Percentiles rank a stretch among this genome's conserved stretches.
These are phyloP conservation scores for Anhinga anhinga DNA, from an alignment of 2,113 vertebrate species.

Conservation along the genomic window DNA sequence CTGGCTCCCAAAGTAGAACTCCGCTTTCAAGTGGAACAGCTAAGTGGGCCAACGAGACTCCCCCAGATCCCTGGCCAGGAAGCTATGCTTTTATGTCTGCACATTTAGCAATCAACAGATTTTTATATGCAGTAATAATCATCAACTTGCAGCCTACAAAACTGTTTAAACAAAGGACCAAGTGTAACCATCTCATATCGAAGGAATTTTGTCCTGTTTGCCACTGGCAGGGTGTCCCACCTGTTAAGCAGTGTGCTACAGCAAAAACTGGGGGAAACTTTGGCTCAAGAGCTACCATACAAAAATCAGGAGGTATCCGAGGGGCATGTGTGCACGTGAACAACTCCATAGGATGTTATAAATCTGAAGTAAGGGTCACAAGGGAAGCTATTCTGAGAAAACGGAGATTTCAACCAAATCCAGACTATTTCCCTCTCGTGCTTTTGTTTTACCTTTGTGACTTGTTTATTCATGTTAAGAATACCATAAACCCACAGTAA, in stretches of 20 bases:
- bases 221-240: not conserved
- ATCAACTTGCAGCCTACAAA: not conserved
- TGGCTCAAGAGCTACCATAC: not conserved
- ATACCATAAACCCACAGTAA: not conserved
- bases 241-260: not conserved
- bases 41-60: too few species aligned
- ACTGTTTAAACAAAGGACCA: not conserved
- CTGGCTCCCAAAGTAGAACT: not conserved
- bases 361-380: not conserved
- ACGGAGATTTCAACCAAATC: not conserved
- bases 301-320: not conserved
- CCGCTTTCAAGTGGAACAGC: not conserved
- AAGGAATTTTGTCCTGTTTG: not conserved
- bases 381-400: not conserved
- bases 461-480: not conserved
- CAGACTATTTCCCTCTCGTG: not conserved
- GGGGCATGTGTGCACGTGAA: accelerated
- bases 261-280: not conserved
- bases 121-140: not conserved
- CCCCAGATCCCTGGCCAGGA: not conserved
- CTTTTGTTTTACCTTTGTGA: not conserved
- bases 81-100: not conserved
- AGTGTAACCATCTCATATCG: accelerated
- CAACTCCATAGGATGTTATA: not conserved
- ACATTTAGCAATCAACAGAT: not conserved